phyloP scores from a whole-genome alignment of 2,888 invertebrate genomes.

The Marasmarcha lunaedactyla region DNA sequence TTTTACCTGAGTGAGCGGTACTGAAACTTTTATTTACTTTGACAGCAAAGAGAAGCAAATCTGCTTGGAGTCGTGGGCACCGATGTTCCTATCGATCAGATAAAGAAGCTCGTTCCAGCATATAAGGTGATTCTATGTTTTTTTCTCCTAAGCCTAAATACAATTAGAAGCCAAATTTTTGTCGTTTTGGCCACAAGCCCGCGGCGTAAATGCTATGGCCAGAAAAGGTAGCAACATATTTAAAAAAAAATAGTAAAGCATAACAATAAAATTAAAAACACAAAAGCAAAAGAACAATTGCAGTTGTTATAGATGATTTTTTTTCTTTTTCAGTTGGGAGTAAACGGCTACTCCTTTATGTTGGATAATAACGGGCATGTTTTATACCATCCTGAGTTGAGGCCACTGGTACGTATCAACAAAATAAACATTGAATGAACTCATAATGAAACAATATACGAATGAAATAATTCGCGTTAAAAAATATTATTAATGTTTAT shows the following conservation, averaged over 20 bases:
- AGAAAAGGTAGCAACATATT: no score
- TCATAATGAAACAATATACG: no score
- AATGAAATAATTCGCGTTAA: no score
- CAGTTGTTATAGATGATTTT: neutral
- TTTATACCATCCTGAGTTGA: slow-evolving; percentile 94
- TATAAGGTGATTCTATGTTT: slow-evolving; percentile 86
- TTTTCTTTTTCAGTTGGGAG: slow-evolving; percentile 81
- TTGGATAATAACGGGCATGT: slow-evolving; percentile 98
- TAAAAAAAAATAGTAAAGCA: neutral
- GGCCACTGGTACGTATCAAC: slow-evolving; percentile 80
- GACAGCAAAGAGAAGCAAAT: slow-evolving; percentile 88
- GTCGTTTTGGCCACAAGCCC: neutral
- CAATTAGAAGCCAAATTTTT: neutral
- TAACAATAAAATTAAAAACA: neutral
- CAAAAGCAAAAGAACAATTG: no score
- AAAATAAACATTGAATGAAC: no score
- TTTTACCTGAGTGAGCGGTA: no score
- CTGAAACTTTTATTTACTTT: slow-evolving; percentile 24
- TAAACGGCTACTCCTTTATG: slow-evolving; percentile 96
- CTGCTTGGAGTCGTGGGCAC: slow-evolving; percentile 97
- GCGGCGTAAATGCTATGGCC: no score
- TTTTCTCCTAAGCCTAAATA: no score
- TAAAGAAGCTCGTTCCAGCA: slow-evolving; percentile 93
- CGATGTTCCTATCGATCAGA: slow-evolving; percentile 95
- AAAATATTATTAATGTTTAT: no score